Conservation (phyloP, 37 sponge, comb jelly and placozoan species). For the Crambe crambe region DNA sequence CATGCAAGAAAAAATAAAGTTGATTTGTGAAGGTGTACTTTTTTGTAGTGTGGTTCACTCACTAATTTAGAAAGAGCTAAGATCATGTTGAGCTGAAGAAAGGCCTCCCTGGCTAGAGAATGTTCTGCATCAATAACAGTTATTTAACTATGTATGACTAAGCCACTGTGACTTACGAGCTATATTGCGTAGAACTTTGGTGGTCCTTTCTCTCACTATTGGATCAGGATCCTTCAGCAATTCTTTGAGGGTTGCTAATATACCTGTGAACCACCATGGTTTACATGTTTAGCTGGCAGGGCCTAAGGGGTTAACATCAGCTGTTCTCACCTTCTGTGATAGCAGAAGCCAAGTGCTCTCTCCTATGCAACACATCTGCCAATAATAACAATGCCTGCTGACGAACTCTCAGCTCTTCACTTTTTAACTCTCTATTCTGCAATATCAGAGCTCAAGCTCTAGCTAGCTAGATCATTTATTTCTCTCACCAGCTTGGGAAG, state of each 20-base stretch:
- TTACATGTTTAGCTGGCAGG: too few relatives aligned
- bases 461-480: not conserved
- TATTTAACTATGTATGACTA: not conserved
- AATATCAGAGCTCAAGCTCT: not conserved
- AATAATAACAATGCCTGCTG: slow-evolving; percentile 69
- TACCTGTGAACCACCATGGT: slow-evolving; percentile 20
- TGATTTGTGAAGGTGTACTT: not conserved
- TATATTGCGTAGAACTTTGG: slow-evolving; percentile 27
- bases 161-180: slow-evolving; percentile 34
- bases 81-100: slow-evolving; percentile 42
- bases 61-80: slow-evolving; percentile 58
- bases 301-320: not conserved
- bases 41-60: too few relatives aligned
- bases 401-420: slow-evolving; percentile 40
- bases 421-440: slow-evolving; percentile 74
- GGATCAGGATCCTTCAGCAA: slow-evolving; percentile 33
- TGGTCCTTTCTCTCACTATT: slow-evolving; percentile 40
- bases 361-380: slow-evolving; percentile 78
- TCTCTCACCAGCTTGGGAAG: slow-evolving; percentile 83
- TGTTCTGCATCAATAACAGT: slow-evolving; percentile 40
- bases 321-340: slow-evolving; percentile 62
- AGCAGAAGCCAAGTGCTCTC: slow-evolving; percentile 78
- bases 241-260: slow-evolving; percentile 21
- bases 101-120: slow-evolving; percentile 55
- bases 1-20: not conserved